These are phyloP conservation scores for Oncorhynchus keta DNA, from an alignment of 2,113 vertebrate genomes.

Conservation along the genomic window DNA sequence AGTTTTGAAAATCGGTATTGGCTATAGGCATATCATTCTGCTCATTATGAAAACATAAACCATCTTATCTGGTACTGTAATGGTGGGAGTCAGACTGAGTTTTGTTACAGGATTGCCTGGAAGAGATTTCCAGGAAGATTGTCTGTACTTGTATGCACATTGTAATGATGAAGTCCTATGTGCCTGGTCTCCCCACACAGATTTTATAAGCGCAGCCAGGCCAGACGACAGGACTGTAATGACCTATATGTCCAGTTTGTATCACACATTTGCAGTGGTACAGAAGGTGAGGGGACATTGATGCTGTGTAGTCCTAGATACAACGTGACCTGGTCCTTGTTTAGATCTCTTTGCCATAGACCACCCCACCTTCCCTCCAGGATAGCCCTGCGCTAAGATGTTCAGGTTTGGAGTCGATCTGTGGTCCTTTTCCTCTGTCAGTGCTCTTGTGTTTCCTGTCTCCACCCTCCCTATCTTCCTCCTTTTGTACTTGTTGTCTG, in stretches of 20 bases:
- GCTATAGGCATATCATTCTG: background rate
- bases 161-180: background rate
- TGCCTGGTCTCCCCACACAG: conserved; percentile 41
- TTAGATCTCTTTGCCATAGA: background rate
- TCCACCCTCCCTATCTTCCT: background rate
- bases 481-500: conserved; percentile 18
- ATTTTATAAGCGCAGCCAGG: conserved; percentile 65
- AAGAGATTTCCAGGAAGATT: too few relatives aligned
- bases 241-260: conserved; percentile 74
- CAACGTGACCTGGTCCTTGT: background rate
- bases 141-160: too few relatives aligned
- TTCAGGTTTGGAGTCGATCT: background rate
- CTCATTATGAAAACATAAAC: background rate
- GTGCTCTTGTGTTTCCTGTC: conserved; percentile 31
- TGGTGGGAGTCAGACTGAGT: background rate
- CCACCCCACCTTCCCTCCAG: background rate
- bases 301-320: background rate
- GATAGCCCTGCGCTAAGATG: background rate
- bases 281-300: conserved; percentile 60
- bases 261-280: conserved; percentile 69
- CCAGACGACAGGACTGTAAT: conserved; percentile 71
- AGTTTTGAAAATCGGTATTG: background rate
- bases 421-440: background rate
- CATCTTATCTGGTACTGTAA: background rate
- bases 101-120: too few relatives aligned